phyloP scores from a whole-genome alignment of 2,797 vertebrate species.

The Gallirallus australis region DNA sequence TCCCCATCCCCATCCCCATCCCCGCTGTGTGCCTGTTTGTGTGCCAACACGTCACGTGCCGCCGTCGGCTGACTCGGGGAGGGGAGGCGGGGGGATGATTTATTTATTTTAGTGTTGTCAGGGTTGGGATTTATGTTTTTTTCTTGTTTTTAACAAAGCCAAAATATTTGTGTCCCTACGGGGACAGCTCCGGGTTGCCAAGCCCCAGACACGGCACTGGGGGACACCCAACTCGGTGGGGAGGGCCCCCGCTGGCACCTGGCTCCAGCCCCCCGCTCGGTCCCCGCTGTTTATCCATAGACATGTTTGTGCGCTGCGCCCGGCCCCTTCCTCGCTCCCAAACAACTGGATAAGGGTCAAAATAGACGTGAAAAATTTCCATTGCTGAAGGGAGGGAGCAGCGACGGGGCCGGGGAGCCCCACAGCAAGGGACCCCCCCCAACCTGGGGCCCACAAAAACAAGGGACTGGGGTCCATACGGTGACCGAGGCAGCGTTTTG shows the following conservation, averaged over 20 bases:
- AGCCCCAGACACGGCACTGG: neutral
- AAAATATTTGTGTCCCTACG: conserved; percentile 19
- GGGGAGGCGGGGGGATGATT: too few relatives aligned
- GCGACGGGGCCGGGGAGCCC: neutral
- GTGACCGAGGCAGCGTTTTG: accelerated
- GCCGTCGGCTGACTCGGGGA: neutral
- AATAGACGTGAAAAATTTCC: conserved; percentile 46
- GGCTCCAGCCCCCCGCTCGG: neutral
- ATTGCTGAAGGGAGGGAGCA: neutral
- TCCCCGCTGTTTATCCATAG: conserved; percentile 56
- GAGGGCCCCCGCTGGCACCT: neutral
- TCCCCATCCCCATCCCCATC: neutral
- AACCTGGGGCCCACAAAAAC: neutral
- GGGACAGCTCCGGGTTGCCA: neutral
- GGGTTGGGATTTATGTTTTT: too few relatives aligned
- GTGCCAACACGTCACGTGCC: neutral
- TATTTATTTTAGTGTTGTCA: neutral
- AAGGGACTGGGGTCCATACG: accelerated
- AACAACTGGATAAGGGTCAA: conserved; percentile 43
- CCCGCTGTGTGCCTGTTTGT: neutral
- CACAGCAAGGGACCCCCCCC: neutral
- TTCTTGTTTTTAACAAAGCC: neutral
- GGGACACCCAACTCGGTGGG: neutral
- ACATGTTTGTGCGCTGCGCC: conserved; percentile 46
- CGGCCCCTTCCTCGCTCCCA: neutral